phyloP scores from a whole-genome alignment of 2,113 vertebrate species.

The Aegypius monachus region DNA sequence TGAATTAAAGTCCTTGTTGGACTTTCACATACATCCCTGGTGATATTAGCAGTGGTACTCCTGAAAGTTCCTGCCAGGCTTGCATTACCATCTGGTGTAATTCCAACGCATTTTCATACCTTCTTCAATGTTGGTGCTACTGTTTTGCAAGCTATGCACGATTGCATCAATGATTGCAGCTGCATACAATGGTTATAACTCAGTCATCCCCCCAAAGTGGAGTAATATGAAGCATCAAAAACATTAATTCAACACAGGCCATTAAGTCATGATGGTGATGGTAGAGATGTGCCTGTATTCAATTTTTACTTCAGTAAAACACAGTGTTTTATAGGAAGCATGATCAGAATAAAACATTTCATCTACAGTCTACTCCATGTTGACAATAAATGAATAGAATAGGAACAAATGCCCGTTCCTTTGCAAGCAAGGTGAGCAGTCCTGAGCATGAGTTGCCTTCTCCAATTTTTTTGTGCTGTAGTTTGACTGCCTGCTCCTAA shows the following conservation, averaged over 20 bases:
- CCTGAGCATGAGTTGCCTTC: neutral
- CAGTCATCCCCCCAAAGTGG: neutral
- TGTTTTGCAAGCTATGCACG: neutral
- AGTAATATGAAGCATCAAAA: neutral
- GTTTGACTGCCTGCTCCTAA: neutral
- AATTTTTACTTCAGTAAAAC: neutral
- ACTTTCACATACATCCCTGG: neutral
- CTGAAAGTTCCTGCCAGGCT: slow-evolving; percentile 10
- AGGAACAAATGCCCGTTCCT: neutral
- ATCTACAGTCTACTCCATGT: neutral
- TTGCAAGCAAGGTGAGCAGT: neutral
- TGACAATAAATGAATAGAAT: neutral
- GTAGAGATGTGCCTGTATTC: neutral
- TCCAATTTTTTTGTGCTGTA: neutral
- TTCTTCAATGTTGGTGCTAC: neutral
- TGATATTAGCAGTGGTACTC: neutral
- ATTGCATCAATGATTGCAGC: neutral
- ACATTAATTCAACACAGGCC: neutral
- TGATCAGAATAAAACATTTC: neutral
- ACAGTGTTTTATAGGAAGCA: neutral
- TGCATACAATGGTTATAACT: neutral
- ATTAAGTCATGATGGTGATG: neutral
- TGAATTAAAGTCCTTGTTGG: slow-evolving; percentile 14
- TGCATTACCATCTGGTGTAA: slow-evolving; percentile 27
- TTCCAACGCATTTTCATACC: neutral